Percentiles rank a stretch among this genome's conserved stretches.
phyloP scores from a whole-genome alignment of 2,797 vertebrate genomes.

The Knipowitschia caucasica region DNA sequence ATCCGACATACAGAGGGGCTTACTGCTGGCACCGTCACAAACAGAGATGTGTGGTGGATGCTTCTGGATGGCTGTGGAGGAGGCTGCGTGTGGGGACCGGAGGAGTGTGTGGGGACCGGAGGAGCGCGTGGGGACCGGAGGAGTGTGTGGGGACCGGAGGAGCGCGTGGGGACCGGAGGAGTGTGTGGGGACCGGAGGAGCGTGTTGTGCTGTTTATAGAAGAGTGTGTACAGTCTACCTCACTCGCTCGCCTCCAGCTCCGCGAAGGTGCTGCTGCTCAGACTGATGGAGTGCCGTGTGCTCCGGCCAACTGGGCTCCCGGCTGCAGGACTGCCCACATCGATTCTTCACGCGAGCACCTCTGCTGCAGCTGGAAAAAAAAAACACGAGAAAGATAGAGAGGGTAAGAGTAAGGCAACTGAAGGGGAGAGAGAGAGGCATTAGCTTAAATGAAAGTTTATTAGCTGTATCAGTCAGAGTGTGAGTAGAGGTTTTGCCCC shows the following conservation, averaged over 20 bases:
- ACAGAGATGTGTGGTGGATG: conserved; percentile 22
- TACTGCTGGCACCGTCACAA: conserved; percentile 19
- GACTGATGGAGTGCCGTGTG: conserved; percentile 54
- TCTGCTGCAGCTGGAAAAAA: conserved; percentile 43
- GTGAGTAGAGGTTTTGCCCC: conserved; percentile 42
- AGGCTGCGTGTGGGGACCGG: conserved; percentile 24
- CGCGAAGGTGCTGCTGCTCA: conserved; percentile 43
- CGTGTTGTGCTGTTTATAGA: conserved; percentile 30
- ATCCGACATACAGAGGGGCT: conserved; percentile 30
- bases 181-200: no score
- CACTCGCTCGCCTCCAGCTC: conserved; percentile 36
- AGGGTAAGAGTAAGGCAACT: conserved; percentile 11
- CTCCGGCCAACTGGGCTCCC: conserved; percentile 55
- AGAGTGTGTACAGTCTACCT: conserved; percentile 46
- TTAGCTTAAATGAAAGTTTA: conserved; percentile 78
- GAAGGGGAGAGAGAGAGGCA: conserved; percentile 35
- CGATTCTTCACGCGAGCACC: conserved; percentile 39
- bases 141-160: no score
- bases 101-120: conserved; percentile 25
- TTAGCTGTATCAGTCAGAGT: conserved; percentile 72
- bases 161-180: conserved; percentile 25
- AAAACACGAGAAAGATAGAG: conserved; percentile 9
- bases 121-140: conserved; percentile 27
- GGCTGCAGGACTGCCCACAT: conserved; percentile 53
- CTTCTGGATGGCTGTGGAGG: conserved; percentile 19